Percentiles rank a stretch among this genome's conserved stretches.
phyloP scores from a whole-genome alignment of 2,113 vertebrate species.

The Pimephales promelas region DNA sequence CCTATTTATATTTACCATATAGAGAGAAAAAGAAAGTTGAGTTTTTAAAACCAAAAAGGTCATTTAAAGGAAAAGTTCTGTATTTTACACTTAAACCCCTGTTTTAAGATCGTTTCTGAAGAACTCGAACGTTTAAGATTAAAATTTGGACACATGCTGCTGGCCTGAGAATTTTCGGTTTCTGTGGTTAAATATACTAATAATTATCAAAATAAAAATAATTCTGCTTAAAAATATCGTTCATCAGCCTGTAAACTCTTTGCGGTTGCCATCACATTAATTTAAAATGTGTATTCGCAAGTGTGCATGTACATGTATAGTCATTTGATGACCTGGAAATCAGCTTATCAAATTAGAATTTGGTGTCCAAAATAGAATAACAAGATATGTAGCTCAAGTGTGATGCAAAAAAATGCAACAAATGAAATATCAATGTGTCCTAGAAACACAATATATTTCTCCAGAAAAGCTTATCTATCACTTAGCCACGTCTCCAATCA shows the following conservation, averaged over 20 bases:
- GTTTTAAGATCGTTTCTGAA: too few relatives aligned
- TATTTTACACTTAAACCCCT: too few relatives aligned
- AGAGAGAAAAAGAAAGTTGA: too few relatives aligned
- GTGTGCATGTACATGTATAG: too few relatives aligned
- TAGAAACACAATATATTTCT: background rate
- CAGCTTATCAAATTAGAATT: too few relatives aligned
- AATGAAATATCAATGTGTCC: background rate
- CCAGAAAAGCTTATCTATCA: slow-evolving; percentile 11
- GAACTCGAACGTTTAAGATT: too few relatives aligned
- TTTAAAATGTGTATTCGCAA: background rate
- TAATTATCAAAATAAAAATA: background rate
- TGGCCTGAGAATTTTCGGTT: too few relatives aligned
- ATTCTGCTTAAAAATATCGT: background rate
- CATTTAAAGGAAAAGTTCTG: too few relatives aligned
- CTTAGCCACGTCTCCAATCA: slow-evolving; percentile 16
- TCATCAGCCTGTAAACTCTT: background rate
- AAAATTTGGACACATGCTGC: too few relatives aligned
- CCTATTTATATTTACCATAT: background rate
- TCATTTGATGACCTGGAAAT: too few relatives aligned
- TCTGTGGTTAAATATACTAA: background rate
- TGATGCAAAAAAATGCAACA: background rate
- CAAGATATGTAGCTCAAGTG: background rate
- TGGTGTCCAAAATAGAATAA: background rate
- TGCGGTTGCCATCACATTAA: background rate
- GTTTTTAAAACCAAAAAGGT: background rate